These are phyloP conservation scores for Neolamprologus falcicula DNA, from an alignment of 2,113 vertebrate species.

Conservation along the genomic window DNA sequence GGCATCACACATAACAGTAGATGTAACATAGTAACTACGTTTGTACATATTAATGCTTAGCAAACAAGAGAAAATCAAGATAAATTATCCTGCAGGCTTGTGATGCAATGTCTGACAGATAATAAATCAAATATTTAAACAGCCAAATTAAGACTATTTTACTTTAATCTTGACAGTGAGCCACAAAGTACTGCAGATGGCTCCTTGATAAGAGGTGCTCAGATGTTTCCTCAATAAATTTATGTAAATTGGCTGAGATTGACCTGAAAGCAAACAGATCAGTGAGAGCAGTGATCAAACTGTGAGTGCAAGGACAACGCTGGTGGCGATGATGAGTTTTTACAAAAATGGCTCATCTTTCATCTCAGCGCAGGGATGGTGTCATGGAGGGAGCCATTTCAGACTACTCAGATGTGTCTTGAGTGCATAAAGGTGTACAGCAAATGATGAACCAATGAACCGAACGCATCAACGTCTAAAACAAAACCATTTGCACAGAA, in stretches of 20 bases:
- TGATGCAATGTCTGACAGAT: neutral
- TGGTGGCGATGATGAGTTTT: neutral
- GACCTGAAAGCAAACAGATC: conserved; percentile 25
- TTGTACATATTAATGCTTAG: neutral
- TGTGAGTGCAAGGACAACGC: neutral
- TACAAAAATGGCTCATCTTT: neutral
- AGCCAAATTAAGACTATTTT: neutral
- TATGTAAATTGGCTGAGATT: conserved; percentile 7
- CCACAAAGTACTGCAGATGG: conserved; percentile 28
- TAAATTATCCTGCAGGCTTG: neutral
- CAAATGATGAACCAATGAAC: neutral
- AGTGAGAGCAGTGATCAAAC: conserved; percentile 19
- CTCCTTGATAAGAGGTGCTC: conserved; percentile 12
- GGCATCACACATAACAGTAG: neutral
- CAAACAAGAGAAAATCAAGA: neutral
- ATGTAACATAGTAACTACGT: neutral
- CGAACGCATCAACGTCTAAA: neutral
- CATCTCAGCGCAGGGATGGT: neutral
- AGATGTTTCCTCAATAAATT: conserved; percentile 15
- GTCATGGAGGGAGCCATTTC: neutral
- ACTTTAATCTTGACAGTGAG: conserved; percentile 7
- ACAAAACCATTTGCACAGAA: neutral
- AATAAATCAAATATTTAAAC: neutral
- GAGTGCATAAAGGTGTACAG: neutral
- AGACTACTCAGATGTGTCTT: neutral